phyloP scores from a whole-genome alignment of 1,140 invertebrate genomes.

The Drosophila lacteicornis region DNA sequence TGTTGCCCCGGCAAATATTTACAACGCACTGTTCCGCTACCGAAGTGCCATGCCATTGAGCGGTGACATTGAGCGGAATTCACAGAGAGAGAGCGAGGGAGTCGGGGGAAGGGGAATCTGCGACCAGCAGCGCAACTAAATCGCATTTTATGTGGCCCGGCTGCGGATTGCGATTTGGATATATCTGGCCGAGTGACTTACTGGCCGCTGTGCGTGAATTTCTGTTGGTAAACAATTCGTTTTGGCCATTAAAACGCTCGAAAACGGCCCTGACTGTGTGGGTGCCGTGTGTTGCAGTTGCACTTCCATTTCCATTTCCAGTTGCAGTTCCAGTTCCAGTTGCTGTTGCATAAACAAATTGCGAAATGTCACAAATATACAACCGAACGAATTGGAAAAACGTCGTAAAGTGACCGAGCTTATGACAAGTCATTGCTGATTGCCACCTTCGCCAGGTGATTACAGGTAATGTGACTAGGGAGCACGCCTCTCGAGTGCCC shows the following conservation, averaged over 20 bases:
- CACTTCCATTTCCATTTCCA: slow-evolving; percentile 7
- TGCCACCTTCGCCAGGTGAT: slow-evolving; percentile 36
- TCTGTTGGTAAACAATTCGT: slow-evolving; percentile 68
- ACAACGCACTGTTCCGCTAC: slow-evolving; percentile 64
- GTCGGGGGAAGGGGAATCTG: slow-evolving; percentile 10
- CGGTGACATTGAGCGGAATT: slow-evolving; percentile 33
- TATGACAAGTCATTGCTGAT: slow-evolving; percentile 56
- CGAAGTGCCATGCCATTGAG: slow-evolving; percentile 53
- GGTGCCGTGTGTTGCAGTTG: slow-evolving; percentile 18
- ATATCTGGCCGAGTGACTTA: slow-evolving; percentile 34
- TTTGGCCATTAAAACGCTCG: slow-evolving; percentile 72
- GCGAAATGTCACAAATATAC: slow-evolving; percentile 34
- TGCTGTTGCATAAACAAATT: slow-evolving; percentile 61
- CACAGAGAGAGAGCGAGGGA: slow-evolving; percentile 11
- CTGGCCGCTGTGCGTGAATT: slow-evolving; percentile 72
- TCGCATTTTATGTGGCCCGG: slow-evolving; percentile 63
- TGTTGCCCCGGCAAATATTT: slow-evolving; percentile 65
- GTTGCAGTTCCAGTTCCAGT: slow-evolving; percentile 4
- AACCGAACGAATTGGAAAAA: slow-evolving; percentile 28
- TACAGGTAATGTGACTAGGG: slow-evolving; percentile 45
- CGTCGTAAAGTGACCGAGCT: slow-evolving; percentile 48
- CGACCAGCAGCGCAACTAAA: slow-evolving; percentile 73
- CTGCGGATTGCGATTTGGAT: slow-evolving; percentile 25
- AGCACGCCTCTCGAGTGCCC: slow-evolving; percentile 18
- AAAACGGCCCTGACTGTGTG: slow-evolving; percentile 19